A percentile compares a stretch with the other conserved stretches of the same genome.
These are phyloP conservation scores for Brachyistius frenatus DNA, from an alignment of 2,113 vertebrate genomes.

Conservation along the genomic window DNA sequence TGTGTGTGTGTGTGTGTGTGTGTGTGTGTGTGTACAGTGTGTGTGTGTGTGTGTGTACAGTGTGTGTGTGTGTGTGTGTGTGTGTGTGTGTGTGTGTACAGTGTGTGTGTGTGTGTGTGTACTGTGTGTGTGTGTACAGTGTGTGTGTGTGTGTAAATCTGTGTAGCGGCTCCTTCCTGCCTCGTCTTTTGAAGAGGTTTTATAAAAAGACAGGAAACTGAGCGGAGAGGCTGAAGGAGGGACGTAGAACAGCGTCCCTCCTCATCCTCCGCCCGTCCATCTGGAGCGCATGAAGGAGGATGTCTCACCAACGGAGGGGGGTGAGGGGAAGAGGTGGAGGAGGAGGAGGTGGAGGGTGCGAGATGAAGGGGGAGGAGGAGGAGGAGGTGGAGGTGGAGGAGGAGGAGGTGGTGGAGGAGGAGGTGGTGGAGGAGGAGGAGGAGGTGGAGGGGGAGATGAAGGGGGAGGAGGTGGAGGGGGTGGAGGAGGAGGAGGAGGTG, in stretches of 20 bases:
- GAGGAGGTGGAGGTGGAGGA: no score
- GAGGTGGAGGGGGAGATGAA: no score
- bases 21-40: no score
- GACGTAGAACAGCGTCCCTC: slow-evolving; percentile 23
- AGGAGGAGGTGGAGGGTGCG: no score
- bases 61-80: background rate
- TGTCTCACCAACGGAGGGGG: slow-evolving; percentile 39
- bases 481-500: no score
- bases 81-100: background rate
- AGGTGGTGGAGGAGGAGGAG: no score
- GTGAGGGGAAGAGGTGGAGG: slow-evolving; percentile 31
- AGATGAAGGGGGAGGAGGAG: no score
- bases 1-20: no score
- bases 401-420: background rate
- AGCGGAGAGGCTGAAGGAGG: slow-evolving; percentile 19
- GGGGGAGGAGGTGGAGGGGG: no score
- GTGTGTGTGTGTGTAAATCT: background rate
- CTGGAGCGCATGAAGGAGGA: slow-evolving; percentile 67
- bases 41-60: no score
- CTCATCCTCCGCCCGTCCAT: slow-evolving; percentile 47
- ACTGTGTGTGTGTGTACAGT: no score
- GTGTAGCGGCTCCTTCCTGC: slow-evolving; percentile 14
- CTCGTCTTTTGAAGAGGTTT: slow-evolving; percentile 40
- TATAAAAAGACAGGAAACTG: slow-evolving; percentile 59
- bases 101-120: background rate